Conservation (phyloP, 53 echinoderm and acorn worm genomes). For the Patiria pectinifera region DNA sequence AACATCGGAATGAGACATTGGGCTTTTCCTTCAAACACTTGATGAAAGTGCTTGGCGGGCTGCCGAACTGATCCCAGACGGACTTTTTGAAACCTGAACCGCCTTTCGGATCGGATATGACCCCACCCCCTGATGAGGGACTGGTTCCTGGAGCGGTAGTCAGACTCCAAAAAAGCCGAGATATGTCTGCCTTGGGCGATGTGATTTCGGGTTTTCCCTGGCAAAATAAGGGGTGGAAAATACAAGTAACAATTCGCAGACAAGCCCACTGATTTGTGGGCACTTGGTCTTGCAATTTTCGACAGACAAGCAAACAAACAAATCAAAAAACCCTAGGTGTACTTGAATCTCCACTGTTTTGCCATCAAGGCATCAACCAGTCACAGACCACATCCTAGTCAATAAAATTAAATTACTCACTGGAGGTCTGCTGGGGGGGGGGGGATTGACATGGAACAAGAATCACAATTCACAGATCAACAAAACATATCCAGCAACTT, state of each 20-base stretch:
- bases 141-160: constrained; percentile 31
- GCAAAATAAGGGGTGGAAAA: background rate
- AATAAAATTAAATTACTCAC: background rate
- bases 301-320: too few species aligned
- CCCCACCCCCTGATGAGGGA: constrained; percentile 60
- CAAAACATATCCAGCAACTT: background rate
- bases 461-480: background rate
- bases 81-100: constrained; percentile 26
- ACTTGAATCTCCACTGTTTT: constrained; percentile 22
- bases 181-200: constrained; percentile 25
- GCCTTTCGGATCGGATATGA: constrained; percentile 41
- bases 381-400: background rate
- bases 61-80: constrained; percentile 2
- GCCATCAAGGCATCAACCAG: constrained; percentile 6
- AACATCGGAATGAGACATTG: background rate
- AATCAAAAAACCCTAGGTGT: too few species aligned
- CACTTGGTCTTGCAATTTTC: background rate
- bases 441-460: background rate
- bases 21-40: background rate
- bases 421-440: constrained; percentile 1
- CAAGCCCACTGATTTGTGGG: background rate
- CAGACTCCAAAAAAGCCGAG: constrained; percentile 7
- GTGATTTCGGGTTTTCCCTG: constrained; percentile 6
- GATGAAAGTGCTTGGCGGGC: background rate
- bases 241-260: background rate